Evolutionary conservation across 2,797 vertebrate genomes (phyloP), one percentile per base, ranked within the genome.

Genomic region (Macroramphosus scolopax): DNA sequence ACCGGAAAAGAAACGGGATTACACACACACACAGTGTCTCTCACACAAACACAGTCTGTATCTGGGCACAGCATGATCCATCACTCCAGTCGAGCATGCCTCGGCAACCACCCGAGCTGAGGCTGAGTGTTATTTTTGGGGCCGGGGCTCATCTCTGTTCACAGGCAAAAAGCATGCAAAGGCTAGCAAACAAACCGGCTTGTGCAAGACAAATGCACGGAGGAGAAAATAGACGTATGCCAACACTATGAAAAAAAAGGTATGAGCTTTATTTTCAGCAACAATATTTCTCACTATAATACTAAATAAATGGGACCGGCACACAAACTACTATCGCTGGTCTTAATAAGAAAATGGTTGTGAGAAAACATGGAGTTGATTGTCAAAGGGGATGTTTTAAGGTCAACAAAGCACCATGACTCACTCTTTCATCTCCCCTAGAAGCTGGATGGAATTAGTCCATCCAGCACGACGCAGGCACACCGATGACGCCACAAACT

Each of bases 41-140:
- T 28, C 57, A 46, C 45, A 57, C 40, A 68, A 20, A 63, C 63
- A 60, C 66, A 65, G 72, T 65, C 58, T 67, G 61, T 61, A 76
- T 76, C 69, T 34, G 40, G 37, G 57, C 73, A 61, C 80, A 66
- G 72, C 47, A 15, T 71, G 81, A 80, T 70, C 74, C 71, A 68
- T 84, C 72, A 82, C 41, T 75, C 69, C 68, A 70, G 65, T 30
- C 30, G 61, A 83, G 76, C 74, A 48, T 85, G 72, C 29, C 16
- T 66, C 68, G 63, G 61, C 68, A 66, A 75, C 76, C 75, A 47
- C 58, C 63, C 66, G 49, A 77, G 75, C 78, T 71, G 69, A 72
- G 75, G 47, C 64, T 32, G 36, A 38, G 44, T 70, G 84, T 83
- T 89, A 89, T 89, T 87, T 88, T 89, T 74, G 82, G n/a, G 81